Base-by-base conservation (phyloP, 1,140 invertebrate genomes). In the Glossosoma conforme region DNA sequence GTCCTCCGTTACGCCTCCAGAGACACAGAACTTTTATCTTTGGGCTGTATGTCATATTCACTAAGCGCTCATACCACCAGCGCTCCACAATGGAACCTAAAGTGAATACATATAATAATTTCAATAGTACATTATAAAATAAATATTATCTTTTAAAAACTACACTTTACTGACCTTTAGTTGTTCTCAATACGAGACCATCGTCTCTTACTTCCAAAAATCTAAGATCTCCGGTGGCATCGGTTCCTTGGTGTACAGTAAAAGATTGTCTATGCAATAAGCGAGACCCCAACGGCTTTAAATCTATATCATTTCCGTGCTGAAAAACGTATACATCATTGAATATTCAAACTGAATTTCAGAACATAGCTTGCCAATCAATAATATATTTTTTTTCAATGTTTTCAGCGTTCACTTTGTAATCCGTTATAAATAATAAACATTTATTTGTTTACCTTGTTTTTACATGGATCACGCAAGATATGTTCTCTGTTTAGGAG, bases 21-120 rank as follows among this genome's bases (percentile, higher is more conserved):
- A 99, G 78, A 74, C 96, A 99, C 37, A 99, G 75, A 11, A 98
- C 89, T 71, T 93, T 91, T 61, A 91, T 98, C 75, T 98, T 98
- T 0, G 97, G 97, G 61, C 94, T 96, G 68, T 96, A 99, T 0
- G 96, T 98, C 93, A 99, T 98, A 65, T 99, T 99, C 9, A 99
- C 94, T 17, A 99, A 77, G 43, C 95, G 78, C 67, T 99, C 97
- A 75, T 94, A 99, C 95, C 96, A 99, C 95, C 96, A 99, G 68
- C 89, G 78, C 67, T 99, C 96, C 38, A 97, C 87, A 60, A 99
- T 98, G 4, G 93, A 86, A 24, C 82, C 82, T 68, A 17, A 35
- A 11, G 10, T 8, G n/a, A 18, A 43, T 11, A 35, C 5, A 19
- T 20, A 15, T 20, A 45, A 20, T 36, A 18, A 37, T 18, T 2